These are phyloP conservation scores for Mormyrus proboscirostris DNA, from an alignment of 2,797 vertebrate species.

Conservation along the genomic window DNA sequence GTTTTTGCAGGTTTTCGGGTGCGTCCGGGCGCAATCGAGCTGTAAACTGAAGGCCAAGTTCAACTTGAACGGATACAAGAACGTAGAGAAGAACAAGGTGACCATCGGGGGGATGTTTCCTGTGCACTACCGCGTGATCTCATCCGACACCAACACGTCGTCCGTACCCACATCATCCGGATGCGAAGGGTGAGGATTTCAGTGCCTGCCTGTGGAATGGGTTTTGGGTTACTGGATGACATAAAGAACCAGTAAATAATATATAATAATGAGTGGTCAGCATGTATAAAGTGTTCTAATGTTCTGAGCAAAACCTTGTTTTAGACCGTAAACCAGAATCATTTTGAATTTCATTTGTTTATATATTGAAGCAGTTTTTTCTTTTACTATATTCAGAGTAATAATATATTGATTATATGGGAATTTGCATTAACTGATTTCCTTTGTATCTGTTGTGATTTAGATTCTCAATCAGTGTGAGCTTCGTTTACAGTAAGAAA, in stretches of 20 bases:
- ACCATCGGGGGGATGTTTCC: slow-evolving; percentile 75
- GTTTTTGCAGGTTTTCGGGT: slow-evolving; percentile 32
- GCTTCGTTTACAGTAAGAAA: not conserved
- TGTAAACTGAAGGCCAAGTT: slow-evolving; percentile 78
- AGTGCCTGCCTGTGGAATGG: not conserved
- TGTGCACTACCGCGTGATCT: slow-evolving; percentile 61
- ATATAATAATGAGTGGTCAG: not conserved
- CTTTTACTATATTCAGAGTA: not conserved
- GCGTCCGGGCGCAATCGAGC: slow-evolving; percentile 43
- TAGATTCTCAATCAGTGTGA: not conserved
- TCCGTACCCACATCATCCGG: slow-evolving; percentile 61
- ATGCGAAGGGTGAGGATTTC: slow-evolving; percentile 67
- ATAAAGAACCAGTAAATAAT: not conserved
- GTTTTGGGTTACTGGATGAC: not conserved
- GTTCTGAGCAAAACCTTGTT: not conserved
- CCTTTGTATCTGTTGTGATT: not conserved
- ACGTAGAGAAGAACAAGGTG: slow-evolving; percentile 65
- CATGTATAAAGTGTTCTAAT: not conserved
- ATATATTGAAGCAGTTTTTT: not conserved
- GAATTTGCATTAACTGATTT: not conserved
- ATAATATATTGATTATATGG: not conserved
- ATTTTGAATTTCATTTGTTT: not conserved
- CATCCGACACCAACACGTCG: slow-evolving; percentile 59
- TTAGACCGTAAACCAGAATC: not conserved
- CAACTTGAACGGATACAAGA: slow-evolving; percentile 70